These are phyloP conservation scores for Smutsia gigantea DNA, from an alignment of 2,797 vertebrate genomes.

Conservation along the genomic window DNA sequence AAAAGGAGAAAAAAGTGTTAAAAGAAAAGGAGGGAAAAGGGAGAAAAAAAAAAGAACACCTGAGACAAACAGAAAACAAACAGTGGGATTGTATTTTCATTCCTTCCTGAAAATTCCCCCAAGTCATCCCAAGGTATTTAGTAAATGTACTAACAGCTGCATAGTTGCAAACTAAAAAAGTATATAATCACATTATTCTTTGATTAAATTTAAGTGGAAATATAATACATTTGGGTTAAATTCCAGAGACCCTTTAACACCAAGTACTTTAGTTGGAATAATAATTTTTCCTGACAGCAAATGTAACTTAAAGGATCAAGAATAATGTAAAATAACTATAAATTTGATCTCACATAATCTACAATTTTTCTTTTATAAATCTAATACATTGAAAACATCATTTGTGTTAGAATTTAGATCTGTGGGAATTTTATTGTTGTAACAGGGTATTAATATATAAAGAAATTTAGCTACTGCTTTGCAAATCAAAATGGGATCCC, in stretches of 20 bases:
- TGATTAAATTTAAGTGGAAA: constrained; percentile 23
- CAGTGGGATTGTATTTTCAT: accelerated
- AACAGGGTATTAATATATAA: not conserved
- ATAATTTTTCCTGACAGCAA: constrained; percentile 35
- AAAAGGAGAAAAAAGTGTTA: not conserved
- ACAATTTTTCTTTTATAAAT: constrained; percentile 32
- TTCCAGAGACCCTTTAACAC: not conserved
- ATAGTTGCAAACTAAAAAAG: not conserved
- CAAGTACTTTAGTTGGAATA: constrained; percentile 23
- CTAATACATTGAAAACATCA: not conserved
- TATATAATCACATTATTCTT: not conserved
- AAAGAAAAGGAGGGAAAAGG: too few species aligned
- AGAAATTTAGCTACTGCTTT: not conserved
- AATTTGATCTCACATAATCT: not conserved
- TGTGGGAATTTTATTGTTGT: not conserved
- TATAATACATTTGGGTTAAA: not conserved
- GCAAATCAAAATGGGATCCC: not conserved
- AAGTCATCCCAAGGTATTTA: not conserved
- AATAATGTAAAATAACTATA: not conserved
- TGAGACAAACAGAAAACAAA: not conserved
- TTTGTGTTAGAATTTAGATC: not conserved
- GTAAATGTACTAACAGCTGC: not conserved
- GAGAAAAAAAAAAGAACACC: not conserved
- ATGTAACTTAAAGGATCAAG: not conserved
- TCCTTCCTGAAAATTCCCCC: not conserved